Conservation (phyloP, 2,797 vertebrate species). For the Delichon dasypus region DNA sequence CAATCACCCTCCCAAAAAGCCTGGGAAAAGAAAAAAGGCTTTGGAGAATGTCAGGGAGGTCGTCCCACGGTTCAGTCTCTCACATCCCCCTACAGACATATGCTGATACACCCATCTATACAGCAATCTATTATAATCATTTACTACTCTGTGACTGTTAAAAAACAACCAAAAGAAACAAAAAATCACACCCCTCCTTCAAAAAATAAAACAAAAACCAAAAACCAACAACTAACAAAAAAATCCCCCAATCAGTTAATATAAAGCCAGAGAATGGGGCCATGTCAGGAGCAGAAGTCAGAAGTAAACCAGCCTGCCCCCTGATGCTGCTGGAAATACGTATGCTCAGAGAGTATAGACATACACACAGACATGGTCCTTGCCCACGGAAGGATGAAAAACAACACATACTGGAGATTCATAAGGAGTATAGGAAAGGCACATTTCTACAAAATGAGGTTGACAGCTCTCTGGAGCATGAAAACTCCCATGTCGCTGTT, state of each 20-base stretch:
- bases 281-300: not conserved
- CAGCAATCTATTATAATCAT: slow-evolving; percentile 21
- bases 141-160: not conserved
- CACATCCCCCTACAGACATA: slow-evolving; percentile 7
- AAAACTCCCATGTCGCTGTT: fast-evolving
- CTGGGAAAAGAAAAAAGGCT: slow-evolving; percentile 19
- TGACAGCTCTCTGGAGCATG: not conserved
- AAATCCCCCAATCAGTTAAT: not conserved
- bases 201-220: no score
- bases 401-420: not conserved
- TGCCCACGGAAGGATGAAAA: not conserved
- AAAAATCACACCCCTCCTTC: no score
- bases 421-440: fast-evolving
- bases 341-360: not conserved
- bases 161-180: not conserved
- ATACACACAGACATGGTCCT: not conserved
- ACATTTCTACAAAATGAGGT: fast-evolving
- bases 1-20: not conserved
- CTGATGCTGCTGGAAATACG: not conserved
- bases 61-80: slow-evolving; percentile 10
- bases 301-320: not conserved
- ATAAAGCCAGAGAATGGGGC: not conserved
- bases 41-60: slow-evolving; percentile 53
- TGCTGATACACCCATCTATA: not conserved
- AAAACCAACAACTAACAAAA: not conserved